Evolutionary conservation across 64 coral and sea anemone species (phyloP).

Genomic region (Cladopsammia gracilis): DNA sequence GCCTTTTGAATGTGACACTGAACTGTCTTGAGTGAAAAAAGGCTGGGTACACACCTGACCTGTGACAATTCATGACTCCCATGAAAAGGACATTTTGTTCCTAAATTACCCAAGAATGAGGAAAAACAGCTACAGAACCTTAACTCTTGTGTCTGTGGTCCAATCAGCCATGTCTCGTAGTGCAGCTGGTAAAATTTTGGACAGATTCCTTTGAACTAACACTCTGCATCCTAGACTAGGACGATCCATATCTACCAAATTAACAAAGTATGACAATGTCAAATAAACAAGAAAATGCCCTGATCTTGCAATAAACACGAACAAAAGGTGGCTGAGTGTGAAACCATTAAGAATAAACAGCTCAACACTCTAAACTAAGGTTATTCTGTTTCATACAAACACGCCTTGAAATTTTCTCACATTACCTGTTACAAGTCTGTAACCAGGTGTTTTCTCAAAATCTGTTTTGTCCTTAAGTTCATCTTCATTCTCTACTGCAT

Average conservation of each 20-base stretch:
- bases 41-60: too few relatives aligned
- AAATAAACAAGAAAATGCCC: not conserved
- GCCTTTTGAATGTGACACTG: too few relatives aligned
- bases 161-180: conserved; percentile 97
- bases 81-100: too few relatives aligned
- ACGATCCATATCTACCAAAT: conserved; percentile 62
- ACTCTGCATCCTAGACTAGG: conserved; percentile 91
- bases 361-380: too few relatives aligned
- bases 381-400: too few relatives aligned
- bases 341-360: too few relatives aligned
- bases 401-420: too few relatives aligned
- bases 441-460: conserved; percentile 70
- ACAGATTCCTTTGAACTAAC: conserved; percentile 92
- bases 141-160: conserved; percentile 93
- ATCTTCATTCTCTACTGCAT: conserved; percentile 94
- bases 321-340: too few relatives aligned
- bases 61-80: too few relatives aligned
- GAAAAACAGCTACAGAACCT: conserved; percentile 22
- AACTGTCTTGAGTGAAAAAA: too few relatives aligned
- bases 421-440: conserved; percentile 67
- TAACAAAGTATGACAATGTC: not conserved
- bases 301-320: too few relatives aligned
- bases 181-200: conserved; percentile 96
- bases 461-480: conserved; percentile 98
- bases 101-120: not conserved